phyloP scores from a whole-genome alignment of 2,113 vertebrate species.

The Alces alces region DNA sequence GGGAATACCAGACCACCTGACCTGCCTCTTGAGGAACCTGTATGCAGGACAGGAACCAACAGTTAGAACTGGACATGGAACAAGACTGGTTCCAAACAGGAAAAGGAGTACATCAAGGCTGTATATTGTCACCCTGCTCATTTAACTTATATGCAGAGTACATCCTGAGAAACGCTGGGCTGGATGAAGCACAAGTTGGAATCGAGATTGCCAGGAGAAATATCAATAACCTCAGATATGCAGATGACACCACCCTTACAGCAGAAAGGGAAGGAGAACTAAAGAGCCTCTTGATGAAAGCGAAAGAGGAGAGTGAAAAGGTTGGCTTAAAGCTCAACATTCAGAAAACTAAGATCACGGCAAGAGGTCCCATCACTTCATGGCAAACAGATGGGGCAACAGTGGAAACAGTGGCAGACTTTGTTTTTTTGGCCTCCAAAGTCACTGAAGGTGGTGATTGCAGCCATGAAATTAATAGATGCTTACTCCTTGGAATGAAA shows the following conservation, averaged over 20 bases:
- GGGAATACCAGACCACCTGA: not conserved
- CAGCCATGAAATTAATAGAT: not conserved
- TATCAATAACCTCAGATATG: not conserved
- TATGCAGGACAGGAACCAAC: not conserved
- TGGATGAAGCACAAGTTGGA: not conserved
- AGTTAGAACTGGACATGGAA: not conserved
- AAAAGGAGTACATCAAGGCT: not conserved
- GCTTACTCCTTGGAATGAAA: not conserved
- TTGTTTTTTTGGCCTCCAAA: not conserved
- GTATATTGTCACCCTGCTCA: not conserved
- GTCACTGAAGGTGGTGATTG: not conserved
- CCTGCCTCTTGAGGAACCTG: not conserved
- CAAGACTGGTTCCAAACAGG: not conserved
- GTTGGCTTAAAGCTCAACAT: not conserved
- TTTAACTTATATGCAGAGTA: not conserved
- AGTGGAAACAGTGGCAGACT: not conserved
- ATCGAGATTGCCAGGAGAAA: not conserved
- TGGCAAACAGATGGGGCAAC: not conserved
- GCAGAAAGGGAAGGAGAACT: not conserved
- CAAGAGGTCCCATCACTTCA: not conserved
- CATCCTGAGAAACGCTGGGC: not conserved
- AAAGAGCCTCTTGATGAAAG: not conserved
- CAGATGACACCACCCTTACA: not conserved
- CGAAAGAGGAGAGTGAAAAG: not conserved
- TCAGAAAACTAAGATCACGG: not conserved